Base-by-base conservation (phyloP, 2,888 invertebrate genomes). In the Orthosia gracilis region DNA sequence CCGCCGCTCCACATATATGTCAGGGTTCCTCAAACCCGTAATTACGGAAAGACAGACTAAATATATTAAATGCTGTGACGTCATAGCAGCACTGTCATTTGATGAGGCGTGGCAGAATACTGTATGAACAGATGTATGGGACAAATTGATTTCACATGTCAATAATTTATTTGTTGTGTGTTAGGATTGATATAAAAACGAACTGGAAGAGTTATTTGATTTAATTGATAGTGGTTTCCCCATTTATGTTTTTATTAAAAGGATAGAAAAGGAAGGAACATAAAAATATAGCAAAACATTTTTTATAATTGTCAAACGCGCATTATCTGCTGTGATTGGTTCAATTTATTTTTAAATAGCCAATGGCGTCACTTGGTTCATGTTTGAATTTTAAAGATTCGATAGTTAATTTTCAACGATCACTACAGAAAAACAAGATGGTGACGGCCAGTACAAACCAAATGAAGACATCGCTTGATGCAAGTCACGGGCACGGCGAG, bases 391-490 rank as follows among this genome's bases (percentile, higher is more conserved):
- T 1, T 40, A 9, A 40, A 40, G 40, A 7, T 40, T 40, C 1
- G 9, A 40, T 40, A 40, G 40, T 40, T 40, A 72, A 66, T 66
- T 62, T 74, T 70, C 21, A 47, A 69, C 21, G 63, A 68, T 69
- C 62, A 54, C 59, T 55, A 40, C 40, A 21, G 52, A 83, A 86
- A 83, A 86, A 76, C 76, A 86, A 76, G 62, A 68, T 50, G 66
- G 45, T 15, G 23, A 63, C 54, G 68, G 40, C 49, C 12, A 40
- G 52, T 65, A 66, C 61, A 72, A 84, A 73, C 59, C 23, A 67
- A 84, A 84, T 84, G 73, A 76, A 78, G 69, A 77, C 31, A 23
- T 77, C 31, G 17, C 40, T 64, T 31, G 58, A 82, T 82, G 84
- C 82, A 61, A 70, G 76, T 80, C 81, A 84, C 81, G 82, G 55